Conservation (phyloP, 1,140 invertebrate genomes). For the Drosophila micromelanica region DNA sequence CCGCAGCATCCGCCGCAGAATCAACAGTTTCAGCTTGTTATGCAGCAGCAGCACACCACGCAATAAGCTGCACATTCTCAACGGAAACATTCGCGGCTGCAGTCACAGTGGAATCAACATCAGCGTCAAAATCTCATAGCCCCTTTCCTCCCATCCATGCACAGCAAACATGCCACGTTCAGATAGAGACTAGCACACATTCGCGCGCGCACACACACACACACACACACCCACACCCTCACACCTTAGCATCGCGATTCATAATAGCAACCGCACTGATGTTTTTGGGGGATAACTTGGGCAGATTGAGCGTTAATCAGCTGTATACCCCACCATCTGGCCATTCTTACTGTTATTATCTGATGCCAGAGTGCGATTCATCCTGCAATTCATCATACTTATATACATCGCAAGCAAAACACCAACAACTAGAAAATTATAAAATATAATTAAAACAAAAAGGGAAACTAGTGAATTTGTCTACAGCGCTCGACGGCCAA, state of each 20-base stretch:
- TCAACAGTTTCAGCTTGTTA: constrained; percentile 75
- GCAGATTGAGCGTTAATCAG: constrained; percentile 1
- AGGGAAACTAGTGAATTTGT: constrained; percentile 74
- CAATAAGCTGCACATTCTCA: constrained; percentile 61
- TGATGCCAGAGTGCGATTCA: constrained; percentile 39
- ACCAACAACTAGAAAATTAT: constrained; percentile 76
- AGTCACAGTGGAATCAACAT: constrained; percentile 29
- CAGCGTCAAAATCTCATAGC: constrained; percentile 46
- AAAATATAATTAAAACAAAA: constrained; percentile 64
- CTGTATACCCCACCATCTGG: constrained; percentile 19
- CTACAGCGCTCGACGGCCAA: constrained; percentile 57
- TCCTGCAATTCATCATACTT: constrained; percentile 26
- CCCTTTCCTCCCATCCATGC: constrained; percentile 4
- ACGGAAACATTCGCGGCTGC: constrained; percentile 19
- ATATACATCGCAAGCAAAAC: constrained; percentile 37
- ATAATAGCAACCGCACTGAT: constrained; percentile 18
- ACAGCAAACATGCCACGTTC: constrained; percentile 35
- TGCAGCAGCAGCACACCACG: constrained; percentile 80
- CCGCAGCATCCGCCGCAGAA: constrained; percentile 78
- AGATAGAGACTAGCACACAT: constrained; percentile 35
- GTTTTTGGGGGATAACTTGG: constrained; percentile 1
- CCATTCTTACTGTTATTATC: constrained; percentile 32
- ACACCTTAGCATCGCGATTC: constrained; percentile 9
- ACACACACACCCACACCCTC: constrained; percentile 8
- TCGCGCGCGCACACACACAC: constrained; percentile 18